Percentiles rank a stretch among this genome's conserved stretches.
phyloP scores from a whole-genome alignment of 2,113 vertebrate genomes.

The Amphiprion percula region DNA sequence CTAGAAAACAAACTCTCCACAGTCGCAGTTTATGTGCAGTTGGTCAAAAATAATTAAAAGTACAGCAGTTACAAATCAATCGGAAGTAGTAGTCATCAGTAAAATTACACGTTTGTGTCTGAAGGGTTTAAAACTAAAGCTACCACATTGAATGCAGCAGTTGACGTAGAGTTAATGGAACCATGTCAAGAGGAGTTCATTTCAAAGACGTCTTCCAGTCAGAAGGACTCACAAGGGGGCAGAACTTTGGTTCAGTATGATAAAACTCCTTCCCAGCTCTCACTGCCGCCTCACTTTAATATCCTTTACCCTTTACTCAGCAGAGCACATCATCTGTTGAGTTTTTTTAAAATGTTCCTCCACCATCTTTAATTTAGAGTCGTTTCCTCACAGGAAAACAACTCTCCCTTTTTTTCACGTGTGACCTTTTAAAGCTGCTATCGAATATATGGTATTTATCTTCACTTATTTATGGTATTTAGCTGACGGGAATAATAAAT shows the following conservation, averaged over 20 bases:
- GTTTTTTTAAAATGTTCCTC: too few relatives aligned
- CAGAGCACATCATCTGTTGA: too few relatives aligned
- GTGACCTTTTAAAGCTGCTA: constrained; percentile 58
- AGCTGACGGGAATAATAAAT: neutral
- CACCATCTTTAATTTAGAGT: constrained; percentile 1
- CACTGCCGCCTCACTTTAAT: constrained; percentile 39
- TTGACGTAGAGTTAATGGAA: too few relatives aligned
- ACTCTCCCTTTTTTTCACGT: neutral
- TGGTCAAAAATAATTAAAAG: constrained; percentile 32
- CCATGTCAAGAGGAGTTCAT: too few relatives aligned
- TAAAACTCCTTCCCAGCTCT: neutral
- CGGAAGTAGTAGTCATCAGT: constrained; percentile 15
- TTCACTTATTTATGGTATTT: constrained; percentile 9
- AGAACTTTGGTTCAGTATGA: constrained; percentile 7
- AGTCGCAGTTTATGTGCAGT: constrained; percentile 35
- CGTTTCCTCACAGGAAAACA: neutral
- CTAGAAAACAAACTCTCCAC: constrained; percentile 18
- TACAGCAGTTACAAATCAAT: constrained; percentile 31
- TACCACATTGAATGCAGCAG: neutral
- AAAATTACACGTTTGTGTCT: constrained; percentile 13
- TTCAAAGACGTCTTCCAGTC: constrained; percentile 26
- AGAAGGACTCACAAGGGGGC: neutral
- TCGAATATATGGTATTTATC: constrained; percentile 19
- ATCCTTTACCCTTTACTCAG: constrained; percentile 6
- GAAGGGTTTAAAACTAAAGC: constrained; percentile 10